Percentiles rank a stretch among this genome's conserved stretches.
Evolutionary conservation across 1,140 invertebrate species (phyloP).

Genomic region (Anastatus disparis): DNA sequence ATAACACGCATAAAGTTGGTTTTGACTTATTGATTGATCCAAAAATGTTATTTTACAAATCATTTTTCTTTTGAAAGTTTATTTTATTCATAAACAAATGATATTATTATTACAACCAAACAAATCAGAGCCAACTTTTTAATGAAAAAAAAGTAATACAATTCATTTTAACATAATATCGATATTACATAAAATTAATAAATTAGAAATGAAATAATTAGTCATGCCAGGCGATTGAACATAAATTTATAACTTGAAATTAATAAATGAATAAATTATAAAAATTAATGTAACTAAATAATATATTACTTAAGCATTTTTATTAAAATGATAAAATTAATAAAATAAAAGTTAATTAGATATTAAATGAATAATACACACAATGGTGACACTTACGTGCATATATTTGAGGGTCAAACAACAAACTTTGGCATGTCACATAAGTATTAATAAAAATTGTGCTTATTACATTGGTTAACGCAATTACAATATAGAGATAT

Average conservation of each 20-base stretch:
- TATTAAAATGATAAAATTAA: neutral
- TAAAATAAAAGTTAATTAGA: neutral
- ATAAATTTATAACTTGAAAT: conserved; percentile 4
- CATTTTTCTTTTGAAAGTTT: too few species aligned
- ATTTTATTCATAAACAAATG: too few species aligned
- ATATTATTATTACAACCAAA: too few species aligned
- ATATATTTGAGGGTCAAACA: conserved; percentile 31
- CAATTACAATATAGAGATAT: neutral
- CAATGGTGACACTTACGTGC: conserved; percentile 18
- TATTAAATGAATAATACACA: neutral
- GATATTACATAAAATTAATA: neutral
- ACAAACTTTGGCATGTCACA: conserved; percentile 15
- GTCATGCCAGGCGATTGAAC: conserved; percentile 20
- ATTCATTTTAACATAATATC: too few species aligned
- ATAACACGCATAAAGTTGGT: too few species aligned
- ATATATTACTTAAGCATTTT: too few species aligned
- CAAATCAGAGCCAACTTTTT: neutral
- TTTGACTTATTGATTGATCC: too few species aligned
- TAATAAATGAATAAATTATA: conserved; percentile 10
- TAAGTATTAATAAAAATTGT: conserved; percentile 15
- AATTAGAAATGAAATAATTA: conserved; percentile 11
- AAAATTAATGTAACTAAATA: neutral
- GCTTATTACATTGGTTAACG: neutral
- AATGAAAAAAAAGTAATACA: neutral
- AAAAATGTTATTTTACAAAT: too few species aligned